Evolutionary conservation across 2,797 vertebrate genomes (phyloP).

Genomic region (Melanotaenia nigrans): DNA sequence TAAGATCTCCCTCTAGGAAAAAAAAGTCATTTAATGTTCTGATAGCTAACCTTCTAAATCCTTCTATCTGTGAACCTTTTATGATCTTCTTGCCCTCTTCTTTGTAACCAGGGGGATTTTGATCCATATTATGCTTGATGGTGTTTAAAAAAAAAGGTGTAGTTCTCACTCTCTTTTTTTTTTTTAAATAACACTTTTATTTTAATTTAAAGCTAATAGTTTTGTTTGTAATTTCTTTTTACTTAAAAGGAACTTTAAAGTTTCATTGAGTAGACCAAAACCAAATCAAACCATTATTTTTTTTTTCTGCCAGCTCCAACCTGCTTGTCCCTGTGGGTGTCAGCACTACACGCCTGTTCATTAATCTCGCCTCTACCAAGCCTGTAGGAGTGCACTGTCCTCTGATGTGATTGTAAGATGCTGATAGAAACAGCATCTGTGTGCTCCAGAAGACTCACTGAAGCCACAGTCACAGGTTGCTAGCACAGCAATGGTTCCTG

Average conservation of each 20-base stretch:
- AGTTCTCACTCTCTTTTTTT: slow-evolving; percentile 18
- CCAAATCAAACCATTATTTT: slow-evolving; percentile 17
- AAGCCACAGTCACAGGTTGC: slow-evolving; percentile 15
- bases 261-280: slow-evolving; percentile 5
- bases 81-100: slow-evolving; percentile 27
- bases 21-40: slow-evolving; percentile 13
- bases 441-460: slow-evolving; percentile 10
- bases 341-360: slow-evolving; percentile 61
- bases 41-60: slow-evolving; percentile 46
- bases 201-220: not conserved
- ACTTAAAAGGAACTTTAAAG: slow-evolving; percentile 22
- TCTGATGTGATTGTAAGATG: slow-evolving; percentile 64
- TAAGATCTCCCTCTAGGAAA: slow-evolving; percentile 15
- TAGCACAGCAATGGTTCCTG: not conserved
- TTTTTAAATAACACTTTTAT: not conserved
- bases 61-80: slow-evolving; percentile 51
- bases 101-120: slow-evolving; percentile 28
- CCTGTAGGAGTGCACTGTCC: slow-evolving; percentile 58
- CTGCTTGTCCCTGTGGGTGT: slow-evolving; percentile 58
- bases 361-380: slow-evolving; percentile 66
- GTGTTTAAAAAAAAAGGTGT: slow-evolving; percentile 40
- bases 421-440: slow-evolving; percentile 60
- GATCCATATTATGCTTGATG: slow-evolving; percentile 35
- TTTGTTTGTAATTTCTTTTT: not conserved
- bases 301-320: slow-evolving; percentile 23